Evolutionary conservation across 2,113 vertebrate species (phyloP), one percentile per base, ranked within the genome.

Genomic region (Sminthopsis crassicaudata): DNA sequence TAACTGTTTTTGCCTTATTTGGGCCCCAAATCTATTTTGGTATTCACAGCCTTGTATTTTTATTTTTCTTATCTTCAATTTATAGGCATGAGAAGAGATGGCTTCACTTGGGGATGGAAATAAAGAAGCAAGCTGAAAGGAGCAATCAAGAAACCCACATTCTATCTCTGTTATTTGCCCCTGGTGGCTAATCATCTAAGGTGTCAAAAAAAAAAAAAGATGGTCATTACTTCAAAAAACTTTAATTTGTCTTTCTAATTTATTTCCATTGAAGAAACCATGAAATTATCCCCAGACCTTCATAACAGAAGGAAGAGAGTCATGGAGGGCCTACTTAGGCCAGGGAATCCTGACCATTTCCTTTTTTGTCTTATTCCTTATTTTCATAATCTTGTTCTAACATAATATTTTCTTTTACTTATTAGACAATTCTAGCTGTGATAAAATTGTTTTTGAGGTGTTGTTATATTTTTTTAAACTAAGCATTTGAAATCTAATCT

Each of bases 1-100:
- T 92, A 46, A 97, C 94, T 92, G 6, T 11, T 92, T 92, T 92
- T 60, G 14, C n/a, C 19, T 90, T 93, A 94, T 26, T 94, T 94
- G 95, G 95, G 89, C 3, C 42, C 52, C 94, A 95, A 96, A 30
- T 30, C 90, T 90, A 92, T 53, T 91, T 91, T 91, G 91, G 53
- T 91, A 84, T 93, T 92, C 88, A 93, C 4, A 94, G 60, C 8
- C 84, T 24, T 92, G 53, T 95, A 89, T 90, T 84, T 84, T 23
- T 84, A 19, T 42, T 84, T 84, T 42, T 84, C 67, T n/a, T 76
- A 19, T n/a, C 14, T 84, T 42, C 67, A 84, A 23, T 84, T 84
- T 42, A 84, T 42, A 84, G 67, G 67, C 36, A 67, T 84, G 1
- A 9, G 76, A 94, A 95, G 26, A 95, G 67, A 57, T 9, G 89